These are phyloP conservation scores for Phalloptychus januarius DNA, from an alignment of 2,797 vertebrate species.

Conservation along the genomic window DNA sequence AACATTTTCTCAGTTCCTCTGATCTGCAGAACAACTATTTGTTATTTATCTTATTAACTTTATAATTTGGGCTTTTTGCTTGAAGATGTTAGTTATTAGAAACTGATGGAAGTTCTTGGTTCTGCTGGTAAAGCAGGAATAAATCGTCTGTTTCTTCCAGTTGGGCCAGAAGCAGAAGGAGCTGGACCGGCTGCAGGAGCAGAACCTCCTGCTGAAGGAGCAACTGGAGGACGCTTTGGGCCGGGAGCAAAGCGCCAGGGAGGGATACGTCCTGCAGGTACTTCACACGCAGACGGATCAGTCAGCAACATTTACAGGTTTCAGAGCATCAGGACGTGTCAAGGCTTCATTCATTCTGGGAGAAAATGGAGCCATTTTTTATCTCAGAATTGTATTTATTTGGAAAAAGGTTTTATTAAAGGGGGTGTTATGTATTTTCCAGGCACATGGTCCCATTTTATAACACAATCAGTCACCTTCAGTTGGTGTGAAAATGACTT, in stretches of 20 bases:
- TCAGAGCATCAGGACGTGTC: not conserved
- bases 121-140: not conserved
- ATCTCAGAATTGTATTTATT: not conserved
- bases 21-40: not conserved
- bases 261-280: slow-evolving; percentile 98
- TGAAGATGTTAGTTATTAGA: not conserved
- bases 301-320: not conserved
- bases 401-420: not conserved
- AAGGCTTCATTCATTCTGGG: not conserved
- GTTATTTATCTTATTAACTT: not conserved
- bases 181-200: slow-evolving; percentile 89
- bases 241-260: slow-evolving; percentile 90
- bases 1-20: not conserved
- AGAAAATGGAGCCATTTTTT: not conserved
- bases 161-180: slow-evolving; percentile 95
- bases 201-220: slow-evolving; percentile 92
- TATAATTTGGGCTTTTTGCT: not conserved
- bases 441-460: no score
- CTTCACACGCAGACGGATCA: not conserved
- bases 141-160: slow-evolving; percentile 56
- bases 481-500: no score
- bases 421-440: no score
- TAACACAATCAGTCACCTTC: no score
- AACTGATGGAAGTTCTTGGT: not conserved
- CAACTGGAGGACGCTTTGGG: slow-evolving; percentile 91